phyloP scores from a whole-genome alignment of 2,113 vertebrate species.

The Nanger granti region DNA sequence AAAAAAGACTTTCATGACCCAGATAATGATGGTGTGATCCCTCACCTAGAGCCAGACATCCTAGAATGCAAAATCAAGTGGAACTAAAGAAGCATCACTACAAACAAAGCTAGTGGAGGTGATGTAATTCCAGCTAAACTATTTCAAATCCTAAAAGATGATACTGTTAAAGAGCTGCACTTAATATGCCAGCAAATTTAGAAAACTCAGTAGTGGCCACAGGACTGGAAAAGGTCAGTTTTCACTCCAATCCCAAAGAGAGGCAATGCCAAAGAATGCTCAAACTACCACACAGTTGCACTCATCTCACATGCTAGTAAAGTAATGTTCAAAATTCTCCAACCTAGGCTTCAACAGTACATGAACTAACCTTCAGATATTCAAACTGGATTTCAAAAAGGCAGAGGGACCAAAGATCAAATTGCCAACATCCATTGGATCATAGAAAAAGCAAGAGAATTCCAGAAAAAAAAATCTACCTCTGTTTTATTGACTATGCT shows the following conservation, averaged over 20 bases:
- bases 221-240: neutral
- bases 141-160: neutral
- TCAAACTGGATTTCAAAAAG: neutral
- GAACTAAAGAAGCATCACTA: neutral
- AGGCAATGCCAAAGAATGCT: neutral
- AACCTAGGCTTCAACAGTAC: neutral
- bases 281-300: neutral
- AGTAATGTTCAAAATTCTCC: neutral
- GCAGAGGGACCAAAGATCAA: neutral
- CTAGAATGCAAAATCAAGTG: neutral
- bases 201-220: neutral
- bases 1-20: neutral
- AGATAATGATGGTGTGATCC: neutral
- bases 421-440: neutral
- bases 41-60: neutral
- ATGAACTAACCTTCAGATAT: neutral
- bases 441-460: neutral
- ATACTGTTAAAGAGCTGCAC: neutral
- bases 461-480: neutral
- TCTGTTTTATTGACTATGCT: neutral
- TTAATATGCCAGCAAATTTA: neutral
- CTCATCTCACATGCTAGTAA: neutral
- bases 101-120: neutral
- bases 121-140: neutral
- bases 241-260: neutral